Evolutionary conservation across 2,113 vertebrate genomes (phyloP), one percentile per base, ranked within the genome.

Genomic region (Miniopterus natalensis): DNA sequence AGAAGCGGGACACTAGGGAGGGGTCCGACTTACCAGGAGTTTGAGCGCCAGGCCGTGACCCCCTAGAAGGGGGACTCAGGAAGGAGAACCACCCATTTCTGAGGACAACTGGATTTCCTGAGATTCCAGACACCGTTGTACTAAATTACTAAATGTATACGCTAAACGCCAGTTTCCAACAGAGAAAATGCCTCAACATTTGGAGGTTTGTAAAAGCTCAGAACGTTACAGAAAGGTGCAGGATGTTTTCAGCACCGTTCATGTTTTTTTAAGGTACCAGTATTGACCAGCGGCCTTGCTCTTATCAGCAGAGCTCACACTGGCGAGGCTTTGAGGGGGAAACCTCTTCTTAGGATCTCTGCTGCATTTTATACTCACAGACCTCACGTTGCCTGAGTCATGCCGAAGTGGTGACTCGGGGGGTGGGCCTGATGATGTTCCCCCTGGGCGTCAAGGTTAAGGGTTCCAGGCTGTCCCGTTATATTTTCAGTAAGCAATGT

Each of bases 11-110:
- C 5, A 1, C 6, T 4, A 45, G 36, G 49, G 17, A 6, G 15
- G 14, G 31, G 6, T 25, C 27, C 3, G 0, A 15, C 11, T 47
- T 3, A n/a, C 1, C 5, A 45, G 49, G 29, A 55, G 8, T 5
- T 51, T 45, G 5, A 66, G 51, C 3, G 3, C 36, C 31, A 53
- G 68, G 87, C 3, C 31, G 3, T 20, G 45, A 27, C 40, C 23
- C 66, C 29, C 11, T 3, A 14, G 5, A 65, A 84, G 12, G 27
- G 70, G 79, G 27, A 31, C 29, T 63, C n/a, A 6, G 29, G 23
- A 92, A 42, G 13, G 20, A 73, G 68, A 36, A 57, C 0, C 1
- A 65, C 40, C 61, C 49, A 61, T 55, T 90, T 81, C 49, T 23
- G 9, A 81, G 40, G 42, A 63, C 13, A 86, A 17, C 3, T 71